Evolutionary conservation across 2,797 vertebrate genomes (phyloP).

Genomic region (Stomatorhinus walkeri): DNA sequence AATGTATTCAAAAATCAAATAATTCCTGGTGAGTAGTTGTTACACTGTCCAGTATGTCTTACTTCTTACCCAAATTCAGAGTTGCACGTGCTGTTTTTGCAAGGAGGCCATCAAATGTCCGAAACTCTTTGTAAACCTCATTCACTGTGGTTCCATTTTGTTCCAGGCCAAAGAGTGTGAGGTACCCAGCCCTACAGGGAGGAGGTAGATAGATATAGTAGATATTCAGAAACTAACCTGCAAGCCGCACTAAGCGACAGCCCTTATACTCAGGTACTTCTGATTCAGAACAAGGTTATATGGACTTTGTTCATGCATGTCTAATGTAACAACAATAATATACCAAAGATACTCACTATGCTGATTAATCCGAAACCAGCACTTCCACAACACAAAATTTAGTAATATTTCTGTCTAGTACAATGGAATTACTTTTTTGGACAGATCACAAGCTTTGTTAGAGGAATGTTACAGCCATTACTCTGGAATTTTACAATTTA

Average conservation of each 20-base stretch:
- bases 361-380: not conserved
- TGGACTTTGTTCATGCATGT: not conserved
- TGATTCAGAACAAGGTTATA: not conserved
- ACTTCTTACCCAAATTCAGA: conserved; percentile 52
- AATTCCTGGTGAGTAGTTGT: not conserved
- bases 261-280: not conserved
- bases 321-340: not conserved
- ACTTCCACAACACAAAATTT: not conserved
- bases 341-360: not conserved
- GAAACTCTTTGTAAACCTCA: conserved; percentile 62
- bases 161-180: conserved; percentile 59
- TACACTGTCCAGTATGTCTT: not conserved
- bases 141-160: conserved; percentile 32
- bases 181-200: conserved; percentile 66
- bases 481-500: not conserved
- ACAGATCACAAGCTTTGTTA: not conserved
- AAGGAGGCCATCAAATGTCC: conserved; percentile 66
- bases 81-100: conserved; percentile 60
- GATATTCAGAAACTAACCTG: not conserved
- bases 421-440: not conserved
- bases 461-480: not conserved
- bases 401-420: not conserved
- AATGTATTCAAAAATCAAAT: not conserved
- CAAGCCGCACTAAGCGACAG: not conserved
- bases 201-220: not conserved